Evolutionary conservation across 2,888 invertebrate genomes (phyloP).

Genomic region (Phortica magna): DNA sequence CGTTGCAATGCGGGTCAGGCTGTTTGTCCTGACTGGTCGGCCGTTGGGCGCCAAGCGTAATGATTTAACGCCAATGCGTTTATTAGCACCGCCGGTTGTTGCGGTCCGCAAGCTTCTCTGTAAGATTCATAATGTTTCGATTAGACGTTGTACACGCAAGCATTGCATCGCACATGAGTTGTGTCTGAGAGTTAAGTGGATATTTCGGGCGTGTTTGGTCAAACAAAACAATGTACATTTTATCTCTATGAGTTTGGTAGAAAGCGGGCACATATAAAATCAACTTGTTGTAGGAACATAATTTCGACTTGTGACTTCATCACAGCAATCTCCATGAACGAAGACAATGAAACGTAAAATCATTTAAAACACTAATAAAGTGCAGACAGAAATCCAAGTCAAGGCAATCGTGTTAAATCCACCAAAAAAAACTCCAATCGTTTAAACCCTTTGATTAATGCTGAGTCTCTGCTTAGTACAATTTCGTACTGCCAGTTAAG

Average conservation of each 20-base stretch:
- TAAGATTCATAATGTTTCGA: conserved; percentile 74
- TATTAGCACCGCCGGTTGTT: conserved; percentile 51
- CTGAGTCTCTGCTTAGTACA: no score
- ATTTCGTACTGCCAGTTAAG: no score
- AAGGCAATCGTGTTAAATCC: no score
- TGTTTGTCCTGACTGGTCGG: conserved; percentile 74
- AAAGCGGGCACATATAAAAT: no score
- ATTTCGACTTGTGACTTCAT: conserved; percentile 31
- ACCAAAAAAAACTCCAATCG: no score
- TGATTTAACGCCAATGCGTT: conserved; percentile 70
- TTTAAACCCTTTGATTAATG: no score
- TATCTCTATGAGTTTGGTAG: not conserved
- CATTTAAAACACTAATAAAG: no score
- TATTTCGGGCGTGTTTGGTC: conserved; percentile 15
- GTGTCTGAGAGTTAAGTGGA: not conserved
- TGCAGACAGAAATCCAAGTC: no score
- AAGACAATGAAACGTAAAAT: no score
- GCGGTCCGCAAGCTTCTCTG: conserved; percentile 77
- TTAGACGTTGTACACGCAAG: conserved; percentile 37
- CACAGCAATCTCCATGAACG: conserved; percentile 23
- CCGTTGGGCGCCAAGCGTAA: conserved; percentile 75
- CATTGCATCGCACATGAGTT: conserved; percentile 36
- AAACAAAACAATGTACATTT: conserved; percentile 41
- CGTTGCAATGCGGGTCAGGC: conserved; percentile 76
- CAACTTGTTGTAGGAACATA: conserved; percentile 44